Conservation (phyloP, 2,797 vertebrate genomes). For the Crocodylus rhombifer region DNA sequence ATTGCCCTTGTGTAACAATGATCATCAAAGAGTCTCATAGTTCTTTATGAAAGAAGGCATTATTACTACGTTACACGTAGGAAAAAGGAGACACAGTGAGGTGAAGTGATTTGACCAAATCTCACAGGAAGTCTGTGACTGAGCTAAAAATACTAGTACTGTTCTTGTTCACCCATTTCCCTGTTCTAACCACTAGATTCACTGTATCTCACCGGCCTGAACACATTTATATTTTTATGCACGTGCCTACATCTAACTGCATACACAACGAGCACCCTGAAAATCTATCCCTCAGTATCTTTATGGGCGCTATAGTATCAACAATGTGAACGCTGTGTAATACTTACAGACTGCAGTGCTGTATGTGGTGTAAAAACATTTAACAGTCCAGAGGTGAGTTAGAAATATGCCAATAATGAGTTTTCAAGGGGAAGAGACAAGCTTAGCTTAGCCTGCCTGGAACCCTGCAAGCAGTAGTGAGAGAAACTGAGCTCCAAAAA, state of each 20-base stretch:
- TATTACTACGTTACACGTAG: fast-evolving
- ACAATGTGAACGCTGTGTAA: neutral
- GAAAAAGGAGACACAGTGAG: neutral
- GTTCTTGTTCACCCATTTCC: neutral
- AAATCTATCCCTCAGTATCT: fast-evolving
- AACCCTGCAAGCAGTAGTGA: neutral
- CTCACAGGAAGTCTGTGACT: fast-evolving
- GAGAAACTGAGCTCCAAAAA: neutral
- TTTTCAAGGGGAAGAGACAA: conserved; percentile 12
- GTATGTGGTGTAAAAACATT: conserved; percentile 50
- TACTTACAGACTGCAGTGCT: conserved; percentile 1
- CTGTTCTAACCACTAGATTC: neutral
- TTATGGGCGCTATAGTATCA: neutral
- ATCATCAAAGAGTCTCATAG: neutral
- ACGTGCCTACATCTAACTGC: neutral
- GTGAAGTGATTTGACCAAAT: neutral
- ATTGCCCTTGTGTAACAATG: neutral
- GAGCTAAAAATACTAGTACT: neutral
- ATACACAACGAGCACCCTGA: fast-evolving
- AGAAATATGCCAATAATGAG: neutral
- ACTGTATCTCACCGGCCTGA: neutral
- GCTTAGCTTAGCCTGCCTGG: conserved; percentile 11
- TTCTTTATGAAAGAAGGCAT: neutral
- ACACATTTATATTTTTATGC: neutral
- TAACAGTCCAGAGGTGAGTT: conserved; percentile 46